Base-by-base conservation (phyloP, 92 coral and sea anemone species). In the Montipora capitata region DNA sequence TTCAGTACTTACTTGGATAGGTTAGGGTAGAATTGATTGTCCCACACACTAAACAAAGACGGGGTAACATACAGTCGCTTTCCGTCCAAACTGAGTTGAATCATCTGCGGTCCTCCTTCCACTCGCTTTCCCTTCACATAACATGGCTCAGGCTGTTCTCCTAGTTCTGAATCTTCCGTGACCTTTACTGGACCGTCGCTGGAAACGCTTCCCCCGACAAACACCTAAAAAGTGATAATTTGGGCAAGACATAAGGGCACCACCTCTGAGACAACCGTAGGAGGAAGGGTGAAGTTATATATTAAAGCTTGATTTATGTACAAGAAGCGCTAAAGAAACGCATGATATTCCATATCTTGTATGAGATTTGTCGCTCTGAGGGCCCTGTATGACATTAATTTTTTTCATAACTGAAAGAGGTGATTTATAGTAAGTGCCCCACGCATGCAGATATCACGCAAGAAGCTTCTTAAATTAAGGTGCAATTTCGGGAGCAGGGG, bases 51-150 rank as follows among this genome's bases (percentile, higher is more conserved):
- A 91, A 80, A 96, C 80, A 97, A 85, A 13, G 99, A 97, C 67
- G 98, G 88, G 15, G 98, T 94, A 48, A 92, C 95, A 65, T 96
- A 96, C 10, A 97, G 85, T 68, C 99, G 90, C 74, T 94, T 97
- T 65, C 99, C 98, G 51, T 97, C 99, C 86, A 97, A 88, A 83
- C 99, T 97, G 42, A 92, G 89, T 81, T 97, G 99, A 59, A 97
- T 96, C 99, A 97, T 97, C 77, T 97, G 98, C 17, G 99, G 95
- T 45, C 98, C 97, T 65, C 99, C 99, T 56, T 97, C 94, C 45
- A 97, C 93, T 77, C 94, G 94, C 92, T 96, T 97, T 14, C 96
- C 98, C 84, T 94, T 96, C 68, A 96, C 77, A 81, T 90, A 93
- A 69, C 92, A 85, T 14, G 93, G 95, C 72, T 88, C 92, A 8